These are phyloP conservation scores for Oryctes rhinoceros DNA, from an alignment of 1,140 invertebrate genomes.

Conservation along the genomic window DNA sequence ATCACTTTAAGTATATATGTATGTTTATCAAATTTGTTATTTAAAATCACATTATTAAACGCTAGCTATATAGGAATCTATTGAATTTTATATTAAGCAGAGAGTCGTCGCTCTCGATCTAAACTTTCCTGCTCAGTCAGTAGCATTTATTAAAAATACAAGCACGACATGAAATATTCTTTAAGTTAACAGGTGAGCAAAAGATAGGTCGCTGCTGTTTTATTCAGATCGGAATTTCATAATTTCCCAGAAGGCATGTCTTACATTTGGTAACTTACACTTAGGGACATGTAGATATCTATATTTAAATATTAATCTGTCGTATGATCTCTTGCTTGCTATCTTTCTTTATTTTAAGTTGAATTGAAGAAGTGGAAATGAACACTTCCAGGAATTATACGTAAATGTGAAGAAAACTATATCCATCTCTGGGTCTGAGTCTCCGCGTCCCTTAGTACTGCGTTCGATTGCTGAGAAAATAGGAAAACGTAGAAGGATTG, in stretches of 20 bases:
- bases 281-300: background rate
- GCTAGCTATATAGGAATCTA: too few relatives aligned
- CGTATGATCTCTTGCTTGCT: background rate
- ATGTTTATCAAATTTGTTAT: background rate
- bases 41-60: too few relatives aligned
- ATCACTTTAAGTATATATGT: background rate
- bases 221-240: constrained; percentile 15
- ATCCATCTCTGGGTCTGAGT: too few relatives aligned
- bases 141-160: constrained; percentile 15
- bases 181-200: constrained; percentile 16
- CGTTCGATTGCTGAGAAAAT: too few relatives aligned
- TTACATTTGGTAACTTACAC: constrained; percentile 10
- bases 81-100: background rate
- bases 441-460: too few relatives aligned
- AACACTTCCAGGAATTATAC: too few relatives aligned
- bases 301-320: background rate
- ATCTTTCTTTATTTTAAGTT: too few relatives aligned
- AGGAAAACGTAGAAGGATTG: too few relatives aligned
- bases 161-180: background rate
- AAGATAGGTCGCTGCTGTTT: background rate
- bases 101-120: background rate
- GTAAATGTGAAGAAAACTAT: too few relatives aligned
- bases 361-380: too few relatives aligned
- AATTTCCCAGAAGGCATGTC: constrained; percentile 31
- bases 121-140: background rate